Base-by-base conservation (phyloP, 2,888 invertebrate species). In the Ceratothoa steindachneri region DNA sequence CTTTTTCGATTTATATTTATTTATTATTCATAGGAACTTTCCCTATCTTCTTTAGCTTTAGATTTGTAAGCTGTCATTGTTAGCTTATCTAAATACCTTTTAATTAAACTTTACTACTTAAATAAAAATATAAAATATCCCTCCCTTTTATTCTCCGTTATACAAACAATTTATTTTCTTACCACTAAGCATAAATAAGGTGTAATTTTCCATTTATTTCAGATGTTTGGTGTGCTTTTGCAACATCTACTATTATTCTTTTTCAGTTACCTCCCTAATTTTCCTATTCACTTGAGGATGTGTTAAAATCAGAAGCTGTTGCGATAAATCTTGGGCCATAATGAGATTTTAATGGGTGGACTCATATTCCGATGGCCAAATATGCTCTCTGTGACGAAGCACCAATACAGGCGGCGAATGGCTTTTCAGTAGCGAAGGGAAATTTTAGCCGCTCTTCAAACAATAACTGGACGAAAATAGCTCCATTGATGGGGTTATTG, bases 271-370 rank as follows among this genome's bases (percentile, higher is more conserved):
- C 15, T 5, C 41, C 41, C 41, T 41, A 41, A 41, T 41, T 41
- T 41, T 41, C 41, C 41, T 41, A 41, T 41, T 41, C 41, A 41
- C 41, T 41, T 41, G 41, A 41, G 15, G 41, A 41, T 41, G 41
- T 41, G 41, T 60, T 60, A 60, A 60, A 60, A 60, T 60, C 60
- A 60, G 60, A 60, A 9, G 22, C 60, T 24, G 60, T 24, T 60
- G 60, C 24, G 22, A 60, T 60, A 60, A 60, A 60, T 60, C 60
- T n/a, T 60, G 27, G 27, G 24, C n/a, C 22, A 24, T 60, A 60
- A 60, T 24, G 60, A 60, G 60, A 60, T 60, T 60, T 60, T 60
- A 60, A 60, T 60, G 60, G 60, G 60, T 60, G n/a, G 60, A 60
- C 60, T 60, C 60, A 60, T 60, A 60, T 24, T 60, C 60, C 22